These are phyloP conservation scores for Pollimyrus isidori DNA, from an alignment of 2,113 vertebrate genomes.

Conservation along the genomic window DNA sequence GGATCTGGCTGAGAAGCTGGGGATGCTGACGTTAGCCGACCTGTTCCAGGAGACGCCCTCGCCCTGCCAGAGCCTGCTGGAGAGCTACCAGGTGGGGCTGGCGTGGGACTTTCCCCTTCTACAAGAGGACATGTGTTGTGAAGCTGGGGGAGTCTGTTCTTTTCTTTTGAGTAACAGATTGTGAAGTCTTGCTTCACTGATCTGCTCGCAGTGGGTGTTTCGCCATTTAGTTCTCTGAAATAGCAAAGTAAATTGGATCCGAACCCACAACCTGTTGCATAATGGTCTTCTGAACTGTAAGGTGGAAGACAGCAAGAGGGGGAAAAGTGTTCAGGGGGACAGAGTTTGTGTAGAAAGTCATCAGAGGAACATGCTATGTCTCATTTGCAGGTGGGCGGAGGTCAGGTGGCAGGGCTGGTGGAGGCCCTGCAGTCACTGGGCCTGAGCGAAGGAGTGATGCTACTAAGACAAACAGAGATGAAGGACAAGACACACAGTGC, in stretches of 20 bases:
- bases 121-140: neutral
- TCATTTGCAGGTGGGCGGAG: constrained; percentile 72
- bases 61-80: constrained; percentile 77
- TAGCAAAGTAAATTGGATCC: neutral
- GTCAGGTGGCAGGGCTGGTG: constrained; percentile 67
- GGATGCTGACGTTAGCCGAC: constrained; percentile 80
- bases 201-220: neutral
- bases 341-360: neutral
- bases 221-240: neutral
- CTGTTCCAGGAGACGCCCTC: constrained; percentile 73
- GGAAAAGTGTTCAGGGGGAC: neutral
- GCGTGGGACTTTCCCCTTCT: neutral
- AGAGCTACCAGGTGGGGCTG: constrained; percentile 77
- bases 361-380: neutral
- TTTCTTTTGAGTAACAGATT: neutral
- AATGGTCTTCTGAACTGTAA: neutral
- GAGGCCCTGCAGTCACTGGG: constrained; percentile 79
- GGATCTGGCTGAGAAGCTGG: constrained; percentile 82
- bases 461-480: constrained; percentile 63
- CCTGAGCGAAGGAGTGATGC: constrained; percentile 69
- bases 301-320: neutral
- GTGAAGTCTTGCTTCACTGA: neutral
- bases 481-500: constrained; percentile 71
- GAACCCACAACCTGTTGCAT: neutral
- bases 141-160: neutral